A percentile compares a stretch with the other conserved stretches of the same genome.
These are phyloP conservation scores for Thaumatotibia leucotreta DNA, from an alignment of 1,140 invertebrate species.

Conservation along the genomic window DNA sequence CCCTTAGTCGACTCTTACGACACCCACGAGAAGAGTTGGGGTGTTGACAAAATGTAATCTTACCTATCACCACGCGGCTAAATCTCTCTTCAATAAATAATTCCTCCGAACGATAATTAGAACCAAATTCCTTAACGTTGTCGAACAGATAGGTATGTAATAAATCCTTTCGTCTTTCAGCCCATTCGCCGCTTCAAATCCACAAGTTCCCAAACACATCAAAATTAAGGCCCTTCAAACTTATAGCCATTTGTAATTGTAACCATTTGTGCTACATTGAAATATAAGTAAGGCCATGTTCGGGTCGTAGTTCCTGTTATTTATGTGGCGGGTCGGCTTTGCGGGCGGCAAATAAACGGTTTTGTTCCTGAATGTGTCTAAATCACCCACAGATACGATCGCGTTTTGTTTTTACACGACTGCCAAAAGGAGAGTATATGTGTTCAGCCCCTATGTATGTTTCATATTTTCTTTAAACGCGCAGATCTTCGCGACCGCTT, in stretches of 20 bases:
- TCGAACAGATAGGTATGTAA: not conserved
- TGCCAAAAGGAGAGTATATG: too few relatives aligned
- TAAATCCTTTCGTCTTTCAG: not conserved
- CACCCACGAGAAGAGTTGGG: too few relatives aligned
- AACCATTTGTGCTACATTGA: not conserved
- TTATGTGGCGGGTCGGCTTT: constrained; percentile 41
- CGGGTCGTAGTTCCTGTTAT: constrained; percentile 33
- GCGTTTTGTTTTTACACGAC: constrained; percentile 22
- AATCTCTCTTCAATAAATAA: too few relatives aligned
- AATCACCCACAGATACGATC: constrained; percentile 49
- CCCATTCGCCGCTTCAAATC: not conserved
- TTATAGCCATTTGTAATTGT: constrained; percentile 10
- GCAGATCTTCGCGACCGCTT: too few relatives aligned
- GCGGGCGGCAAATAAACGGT: constrained; percentile 44
- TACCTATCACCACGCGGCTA: too few relatives aligned
- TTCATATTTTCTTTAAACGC: not conserved
- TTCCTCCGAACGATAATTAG: too few relatives aligned
- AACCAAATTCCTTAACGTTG: not conserved
- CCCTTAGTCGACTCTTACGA: too few relatives aligned
- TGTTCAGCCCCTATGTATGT: too few relatives aligned
- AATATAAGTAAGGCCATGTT: constrained; percentile 14
- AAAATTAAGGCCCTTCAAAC: not conserved
- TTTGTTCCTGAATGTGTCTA: constrained; percentile 52
- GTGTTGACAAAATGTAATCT: too few relatives aligned
- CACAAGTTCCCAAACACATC: constrained; percentile 6